Conservation (phyloP, 2,797 vertebrate species). For the Tokudaia muenninki region DNA sequence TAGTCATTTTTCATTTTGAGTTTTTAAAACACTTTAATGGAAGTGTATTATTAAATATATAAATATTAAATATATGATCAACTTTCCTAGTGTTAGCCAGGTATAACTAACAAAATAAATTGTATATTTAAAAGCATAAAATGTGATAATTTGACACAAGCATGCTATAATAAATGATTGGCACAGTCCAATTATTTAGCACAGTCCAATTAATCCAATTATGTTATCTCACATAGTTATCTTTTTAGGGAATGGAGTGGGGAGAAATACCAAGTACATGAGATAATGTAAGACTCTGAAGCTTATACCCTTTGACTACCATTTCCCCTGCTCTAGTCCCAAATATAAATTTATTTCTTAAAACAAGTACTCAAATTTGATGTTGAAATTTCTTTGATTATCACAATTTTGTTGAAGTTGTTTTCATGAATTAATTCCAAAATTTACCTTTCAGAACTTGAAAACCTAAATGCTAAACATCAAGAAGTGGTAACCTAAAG, state of each 20-base stretch:
- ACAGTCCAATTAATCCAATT: neutral
- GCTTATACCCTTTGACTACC: neutral
- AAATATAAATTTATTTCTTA: conserved; percentile 41
- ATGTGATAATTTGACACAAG: neutral
- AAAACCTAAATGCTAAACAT: conserved; percentile 54
- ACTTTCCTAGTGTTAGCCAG: neutral
- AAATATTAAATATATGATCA: neutral
- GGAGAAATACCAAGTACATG: neutral
- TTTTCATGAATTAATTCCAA: conserved; percentile 30
- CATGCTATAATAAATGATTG: neutral
- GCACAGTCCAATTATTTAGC: neutral
- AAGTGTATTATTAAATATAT: conserved; percentile 2
- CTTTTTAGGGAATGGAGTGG: neutral
- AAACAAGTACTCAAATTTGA: conserved; percentile 9
- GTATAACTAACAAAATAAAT: neutral
- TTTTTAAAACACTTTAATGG: neutral
- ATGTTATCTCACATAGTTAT: neutral
- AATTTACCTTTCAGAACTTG: conserved; percentile 41
- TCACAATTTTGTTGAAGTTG: neutral
- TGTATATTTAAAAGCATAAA: neutral
- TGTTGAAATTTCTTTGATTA: conserved; percentile 11
- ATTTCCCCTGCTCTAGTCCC: neutral
- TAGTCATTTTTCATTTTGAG: conserved; percentile 23
- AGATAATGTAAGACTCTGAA: neutral
- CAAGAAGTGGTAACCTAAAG: neutral